Percentiles rank a stretch among this genome's conserved stretches.
Conservation (phyloP, 2,888 invertebrate genomes). For the Eupelmus urozonus region DNA sequence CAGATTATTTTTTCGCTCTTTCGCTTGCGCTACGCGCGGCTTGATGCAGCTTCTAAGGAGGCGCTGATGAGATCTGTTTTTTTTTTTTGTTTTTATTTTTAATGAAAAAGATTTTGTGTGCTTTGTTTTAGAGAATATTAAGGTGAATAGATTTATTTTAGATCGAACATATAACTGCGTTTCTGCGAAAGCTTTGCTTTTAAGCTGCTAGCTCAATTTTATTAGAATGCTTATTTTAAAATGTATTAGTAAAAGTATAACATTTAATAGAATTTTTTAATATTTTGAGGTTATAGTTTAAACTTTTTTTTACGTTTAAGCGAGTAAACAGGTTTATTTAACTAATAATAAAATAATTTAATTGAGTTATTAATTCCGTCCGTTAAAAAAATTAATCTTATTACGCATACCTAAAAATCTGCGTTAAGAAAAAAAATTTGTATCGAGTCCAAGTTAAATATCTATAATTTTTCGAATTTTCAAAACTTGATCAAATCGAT, state of each 20-base stretch:
- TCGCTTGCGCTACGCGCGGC: too few relatives aligned
- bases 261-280: not conserved
- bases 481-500: too few relatives aligned
- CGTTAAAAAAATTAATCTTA: too few relatives aligned
- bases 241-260: not conserved
- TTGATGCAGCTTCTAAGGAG: constrained; percentile 16
- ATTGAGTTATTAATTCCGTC: too few relatives aligned
- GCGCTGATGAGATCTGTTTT: not conserved
- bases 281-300: not conserved
- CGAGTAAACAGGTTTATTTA: too few relatives aligned
- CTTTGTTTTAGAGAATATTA: constrained; percentile 3
- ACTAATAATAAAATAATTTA: too few relatives aligned
- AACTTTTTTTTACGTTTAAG: not conserved
- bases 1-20: constrained; percentile 5
- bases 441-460: too few relatives aligned
- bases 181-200: constrained; percentile 20
- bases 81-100: not conserved
- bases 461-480: too few relatives aligned
- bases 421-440: too few relatives aligned
- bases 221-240: not conserved
- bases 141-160: not conserved
- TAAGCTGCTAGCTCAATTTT: not conserved
- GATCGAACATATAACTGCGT: constrained; percentile 1
- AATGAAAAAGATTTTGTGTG: not conserved
- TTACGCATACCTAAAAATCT: too few relatives aligned